Conservation (phyloP, 2,888 invertebrate species). For the Sinopyrophorus schimmeli region DNA sequence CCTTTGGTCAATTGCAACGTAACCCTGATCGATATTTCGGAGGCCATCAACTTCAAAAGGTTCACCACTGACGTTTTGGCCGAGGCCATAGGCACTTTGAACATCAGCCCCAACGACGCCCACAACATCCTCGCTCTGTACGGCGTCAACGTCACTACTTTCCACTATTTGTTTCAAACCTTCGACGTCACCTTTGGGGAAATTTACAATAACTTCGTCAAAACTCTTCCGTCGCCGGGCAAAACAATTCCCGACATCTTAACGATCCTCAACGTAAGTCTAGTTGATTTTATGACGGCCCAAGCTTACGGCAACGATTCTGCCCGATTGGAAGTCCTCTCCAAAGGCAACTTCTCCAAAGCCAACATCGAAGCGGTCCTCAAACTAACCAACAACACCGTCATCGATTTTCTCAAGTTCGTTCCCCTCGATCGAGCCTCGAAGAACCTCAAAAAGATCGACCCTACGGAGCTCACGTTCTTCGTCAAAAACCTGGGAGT, state of each 20-base stretch:
- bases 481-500: constrained; percentile 16
- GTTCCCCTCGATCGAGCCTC: constrained; percentile 16
- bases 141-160: constrained; percentile 1
- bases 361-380: constrained; percentile 16
- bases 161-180: constrained; percentile 9
- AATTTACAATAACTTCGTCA: constrained; percentile 22
- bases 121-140: constrained; percentile 9
- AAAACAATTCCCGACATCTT: constrained; percentile 18
- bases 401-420: constrained; percentile 16
- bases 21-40: constrained; percentile 6
- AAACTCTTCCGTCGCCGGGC: constrained; percentile 8
- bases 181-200: constrained; percentile 14
- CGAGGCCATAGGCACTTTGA: constrained; percentile 9
- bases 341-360: constrained; percentile 28
- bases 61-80: constrained; percentile 7
- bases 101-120: constrained; percentile 2
- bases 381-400: constrained; percentile 17
- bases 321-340: constrained; percentile 19
- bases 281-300: constrained; percentile 17
- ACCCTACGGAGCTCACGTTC: constrained; percentile 3
- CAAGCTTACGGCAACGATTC: constrained; percentile 23
- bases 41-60: constrained; percentile 11
- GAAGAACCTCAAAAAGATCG: constrained; percentile 4
- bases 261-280: constrained; percentile 22
- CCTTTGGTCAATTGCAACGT: constrained; percentile 9